A percentile compares a stretch with the other conserved stretches of the same genome.
Conservation (phyloP, 2,113 vertebrate species). For the Poecile atricapillus region DNA sequence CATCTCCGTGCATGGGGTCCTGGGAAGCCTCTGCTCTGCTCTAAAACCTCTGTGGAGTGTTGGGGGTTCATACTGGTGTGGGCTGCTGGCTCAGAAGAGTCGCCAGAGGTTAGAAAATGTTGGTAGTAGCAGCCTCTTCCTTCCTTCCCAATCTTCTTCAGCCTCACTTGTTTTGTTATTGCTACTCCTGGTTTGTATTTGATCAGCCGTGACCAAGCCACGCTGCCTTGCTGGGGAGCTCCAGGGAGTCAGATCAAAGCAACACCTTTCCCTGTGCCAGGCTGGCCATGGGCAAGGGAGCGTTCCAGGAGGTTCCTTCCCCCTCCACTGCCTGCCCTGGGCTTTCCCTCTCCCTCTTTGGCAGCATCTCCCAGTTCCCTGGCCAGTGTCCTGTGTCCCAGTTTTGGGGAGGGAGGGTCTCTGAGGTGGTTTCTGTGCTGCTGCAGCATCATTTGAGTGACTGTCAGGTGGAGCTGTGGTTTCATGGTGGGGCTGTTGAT, state of each 20-base stretch:
- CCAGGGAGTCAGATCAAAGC: not conserved
- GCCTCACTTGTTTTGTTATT: not conserved
- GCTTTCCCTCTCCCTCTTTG: not conserved
- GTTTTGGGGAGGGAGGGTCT: not conserved
- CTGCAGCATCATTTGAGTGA: not conserved
- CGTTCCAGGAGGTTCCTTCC: not conserved
- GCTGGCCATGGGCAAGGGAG: not conserved
- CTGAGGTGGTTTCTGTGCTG: not conserved
- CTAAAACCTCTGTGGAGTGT: not conserved
- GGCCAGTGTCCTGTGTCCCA: rapidly evolving
- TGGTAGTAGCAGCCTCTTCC: not conserved
- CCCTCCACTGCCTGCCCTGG: not conserved
- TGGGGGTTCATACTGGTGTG: rapidly evolving
- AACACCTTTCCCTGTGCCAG: not conserved
- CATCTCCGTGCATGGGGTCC: rapidly evolving
- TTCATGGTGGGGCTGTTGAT: not conserved
- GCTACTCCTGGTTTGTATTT: not conserved
- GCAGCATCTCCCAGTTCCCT: not conserved
- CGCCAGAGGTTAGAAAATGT: not conserved
- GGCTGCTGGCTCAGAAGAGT: not conserved
- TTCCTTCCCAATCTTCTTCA: not conserved
- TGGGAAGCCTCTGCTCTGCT: not conserved
- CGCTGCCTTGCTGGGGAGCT: not conserved
- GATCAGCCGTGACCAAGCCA: not conserved
- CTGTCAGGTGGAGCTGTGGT: rapidly evolving